Base-by-base conservation (phyloP, 2,797 vertebrate species). In the Scarus forsteni region DNA sequence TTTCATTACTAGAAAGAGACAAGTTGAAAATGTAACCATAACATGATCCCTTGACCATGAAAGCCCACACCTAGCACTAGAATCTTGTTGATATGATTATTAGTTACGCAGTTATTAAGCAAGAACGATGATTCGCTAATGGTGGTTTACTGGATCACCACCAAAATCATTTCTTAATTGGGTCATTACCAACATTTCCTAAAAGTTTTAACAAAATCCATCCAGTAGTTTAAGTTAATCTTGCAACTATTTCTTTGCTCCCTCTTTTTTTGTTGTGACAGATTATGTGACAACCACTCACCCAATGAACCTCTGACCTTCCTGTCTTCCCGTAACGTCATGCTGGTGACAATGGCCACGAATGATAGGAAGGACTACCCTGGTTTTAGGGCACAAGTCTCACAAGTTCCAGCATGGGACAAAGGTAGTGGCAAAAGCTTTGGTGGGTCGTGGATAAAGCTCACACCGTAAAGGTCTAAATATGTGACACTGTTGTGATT, bases 241-340 rank as follows among this genome's bases (percentile, higher is more conserved):
- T 54, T 34, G 38, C 9, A 7, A 39, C 38, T 3, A 1, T 8
- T 36, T 63, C 18, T 57, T 6, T 55, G 48, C 40, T 63, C 63
- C 16, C 16, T 38, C 62, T 65, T 39, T 35, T 82, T 70, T 59
- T 62, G 51, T 51, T 4, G 63, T 15, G n/a, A 9, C 56, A 99
- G 98, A 88, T 89, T 98, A 61, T 99, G 97, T 85, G 98, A 97
- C 12, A 87, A 87, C 66, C 95, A 95, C 15, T 88, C 94, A 0
- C 96, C 95, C 0, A 97, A 93, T 49, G 93, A 96, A 77, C 96
- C 95, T 12, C 81, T 97, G 81, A 92, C 93, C 81, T 97, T 98
- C 85, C 72, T 96, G 59, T 98, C 98, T n/a, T 98, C 98, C n/a
- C 84, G 96, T 43, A 99, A 99, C 0, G 96, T 99, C 76, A 94